Conservation (phyloP, 2,797 vertebrate species). For the Macrochelys suwanniensis region DNA sequence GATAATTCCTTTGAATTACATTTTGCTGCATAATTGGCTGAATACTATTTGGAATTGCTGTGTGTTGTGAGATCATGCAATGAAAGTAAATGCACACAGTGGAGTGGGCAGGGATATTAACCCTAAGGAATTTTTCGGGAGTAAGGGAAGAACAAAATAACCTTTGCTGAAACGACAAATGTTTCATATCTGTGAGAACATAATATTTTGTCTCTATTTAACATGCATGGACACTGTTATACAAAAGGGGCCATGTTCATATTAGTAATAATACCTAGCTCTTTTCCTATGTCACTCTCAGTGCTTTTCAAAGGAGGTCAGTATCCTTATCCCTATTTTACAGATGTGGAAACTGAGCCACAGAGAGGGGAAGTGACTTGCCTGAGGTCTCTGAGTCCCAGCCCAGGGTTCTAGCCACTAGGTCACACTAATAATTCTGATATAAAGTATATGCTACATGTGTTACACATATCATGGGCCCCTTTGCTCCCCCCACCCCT, state of each 20-base stretch:
- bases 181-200: neutral
- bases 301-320: neutral
- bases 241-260: neutral
- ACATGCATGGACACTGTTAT: neutral
- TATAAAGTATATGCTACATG: accelerated
- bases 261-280: neutral
- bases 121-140: neutral
- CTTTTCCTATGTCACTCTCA: neutral
- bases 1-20: neutral
- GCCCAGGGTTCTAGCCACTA: neutral
- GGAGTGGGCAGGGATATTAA: neutral
- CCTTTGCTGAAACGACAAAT: neutral
- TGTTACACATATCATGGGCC: no score
- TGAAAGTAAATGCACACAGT: neutral
- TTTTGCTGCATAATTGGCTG: neutral
- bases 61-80: neutral
- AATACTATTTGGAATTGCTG: neutral
- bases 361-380: neutral
- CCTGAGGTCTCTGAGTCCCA: neutral
- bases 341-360: neutral
- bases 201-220: neutral
- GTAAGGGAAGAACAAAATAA: neutral
- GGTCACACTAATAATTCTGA: neutral
- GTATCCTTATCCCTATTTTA: neutral
- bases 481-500: no score